Evolutionary conservation across 2,797 vertebrate genomes (phyloP).

Genomic region (Myotis planiceps): DNA sequence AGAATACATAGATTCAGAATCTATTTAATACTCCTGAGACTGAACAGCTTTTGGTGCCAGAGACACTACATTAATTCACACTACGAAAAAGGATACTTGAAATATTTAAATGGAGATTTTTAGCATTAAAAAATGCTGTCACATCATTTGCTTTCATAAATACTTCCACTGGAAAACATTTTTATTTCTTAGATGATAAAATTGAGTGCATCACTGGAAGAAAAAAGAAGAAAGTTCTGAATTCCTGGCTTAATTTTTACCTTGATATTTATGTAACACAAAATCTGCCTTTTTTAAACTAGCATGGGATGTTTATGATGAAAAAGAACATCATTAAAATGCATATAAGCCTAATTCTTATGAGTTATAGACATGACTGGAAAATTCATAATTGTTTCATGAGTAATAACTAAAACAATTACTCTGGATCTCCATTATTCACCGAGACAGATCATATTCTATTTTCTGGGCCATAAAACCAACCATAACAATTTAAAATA

Average conservation of each 20-base stretch:
- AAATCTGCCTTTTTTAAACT: constrained; percentile 8
- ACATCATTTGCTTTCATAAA: not conserved
- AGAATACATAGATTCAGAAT: not conserved
- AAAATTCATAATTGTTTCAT: not conserved
- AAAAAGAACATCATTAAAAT: constrained; percentile 49
- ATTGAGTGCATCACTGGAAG: not conserved
- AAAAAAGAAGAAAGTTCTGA: not conserved
- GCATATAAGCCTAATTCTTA: not conserved
- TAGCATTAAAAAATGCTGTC: not conserved
- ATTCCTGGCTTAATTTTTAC: not conserved
- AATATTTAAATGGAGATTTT: not conserved
- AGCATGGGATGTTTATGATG: not conserved
- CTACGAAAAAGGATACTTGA: not conserved
- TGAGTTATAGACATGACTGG: not conserved
- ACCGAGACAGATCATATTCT: not conserved
- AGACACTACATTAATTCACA: not conserved
- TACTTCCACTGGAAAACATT: not conserved
- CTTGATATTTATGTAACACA: not conserved
- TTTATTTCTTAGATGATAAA: not conserved
- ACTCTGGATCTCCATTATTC: constrained; percentile 46
- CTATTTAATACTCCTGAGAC: not conserved
- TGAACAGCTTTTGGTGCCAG: not conserved
- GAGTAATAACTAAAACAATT: constrained; percentile 25
- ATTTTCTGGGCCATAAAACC: not conserved
- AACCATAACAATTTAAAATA: not conserved